Evolutionary conservation across 2,113 vertebrate genomes (phyloP).

Genomic region (Chaetorhynchus papuensis): DNA sequence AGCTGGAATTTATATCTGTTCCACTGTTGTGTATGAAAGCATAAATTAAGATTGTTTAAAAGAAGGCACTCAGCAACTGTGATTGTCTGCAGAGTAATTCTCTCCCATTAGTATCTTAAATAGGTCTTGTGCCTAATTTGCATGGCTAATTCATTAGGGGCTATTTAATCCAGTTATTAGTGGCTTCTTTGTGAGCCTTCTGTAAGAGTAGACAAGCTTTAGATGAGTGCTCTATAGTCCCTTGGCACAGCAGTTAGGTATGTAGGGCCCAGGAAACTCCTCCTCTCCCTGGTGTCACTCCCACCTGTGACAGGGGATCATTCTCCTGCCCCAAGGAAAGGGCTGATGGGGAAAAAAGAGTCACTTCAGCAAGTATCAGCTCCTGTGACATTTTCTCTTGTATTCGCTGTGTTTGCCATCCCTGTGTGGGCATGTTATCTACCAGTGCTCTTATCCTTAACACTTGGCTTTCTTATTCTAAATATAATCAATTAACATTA

Average conservation of each 20-base stretch:
- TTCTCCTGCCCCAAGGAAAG: background rate
- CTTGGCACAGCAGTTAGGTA: background rate
- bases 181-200: background rate
- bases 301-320: background rate
- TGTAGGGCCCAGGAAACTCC: background rate
- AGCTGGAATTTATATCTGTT: background rate
- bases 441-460: background rate
- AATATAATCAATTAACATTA: background rate
- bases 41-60: background rate
- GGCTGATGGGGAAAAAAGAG: background rate
- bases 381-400: background rate
- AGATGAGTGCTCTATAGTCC: fast-evolving
- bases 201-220: background rate
- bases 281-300: background rate
- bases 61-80: fast-evolving
- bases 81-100: background rate
- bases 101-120: background rate
- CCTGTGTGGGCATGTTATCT: background rate
- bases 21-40: background rate
- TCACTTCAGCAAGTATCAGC: background rate
- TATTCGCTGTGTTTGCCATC: background rate
- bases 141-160: background rate
- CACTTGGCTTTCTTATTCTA: background rate
- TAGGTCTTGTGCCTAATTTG: background rate
- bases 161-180: background rate